Base-by-base conservation (phyloP, 2,113 vertebrate species). In the Melanostigma gelatinosum region DNA sequence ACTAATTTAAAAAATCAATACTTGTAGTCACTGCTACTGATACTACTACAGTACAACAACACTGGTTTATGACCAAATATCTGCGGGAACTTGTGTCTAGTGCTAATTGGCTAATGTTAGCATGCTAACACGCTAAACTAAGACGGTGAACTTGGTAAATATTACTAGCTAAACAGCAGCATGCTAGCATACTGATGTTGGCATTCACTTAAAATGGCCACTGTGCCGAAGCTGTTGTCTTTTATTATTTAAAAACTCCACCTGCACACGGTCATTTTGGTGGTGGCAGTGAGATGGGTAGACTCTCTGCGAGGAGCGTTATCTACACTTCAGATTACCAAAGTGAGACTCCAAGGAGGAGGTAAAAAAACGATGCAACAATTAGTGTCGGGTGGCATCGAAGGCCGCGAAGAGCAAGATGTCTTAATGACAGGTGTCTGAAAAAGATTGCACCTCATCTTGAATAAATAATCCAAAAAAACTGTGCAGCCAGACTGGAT, bases 241-340 rank as follows among this genome's bases (percentile, higher is more conserved):
- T 24, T 24, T 64, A 34, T 34, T 18, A 61, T 61, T 10, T 22
- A 18, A 62, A 32, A 38, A 38, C 42, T 79, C 61, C 52, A 36
- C 50, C 61, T 34, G 40, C 66, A 46, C 61, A 15, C 38, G 66
- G 29, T 42, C 58, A 27, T 57, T 74, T 50, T 65, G 57, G 65
- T 2, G 24, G 15, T 22, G 78, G 61, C 67, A 29, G 27, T 3
- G 70, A 52, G 69, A 24, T 52, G 64, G 40, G n/a, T 36, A 1
- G 1, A 32, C 27, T 12, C 6, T 29, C 13, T 3, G 18, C 70
- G 32, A n/a, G 2, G 15, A 64, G 68, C 54, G 57, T 52, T 34
- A 60, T 58, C 66, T 8, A 48, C 46, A 46, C 22, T 20, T 36
- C 16, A 27, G 7, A 70, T 3, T 60, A 18, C 48, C 38, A 74